Evolutionary conservation across 2,888 invertebrate species (phyloP), one percentile per base, ranked within the genome.

Genomic region (Scaptomyza cyrtandrae): DNA sequence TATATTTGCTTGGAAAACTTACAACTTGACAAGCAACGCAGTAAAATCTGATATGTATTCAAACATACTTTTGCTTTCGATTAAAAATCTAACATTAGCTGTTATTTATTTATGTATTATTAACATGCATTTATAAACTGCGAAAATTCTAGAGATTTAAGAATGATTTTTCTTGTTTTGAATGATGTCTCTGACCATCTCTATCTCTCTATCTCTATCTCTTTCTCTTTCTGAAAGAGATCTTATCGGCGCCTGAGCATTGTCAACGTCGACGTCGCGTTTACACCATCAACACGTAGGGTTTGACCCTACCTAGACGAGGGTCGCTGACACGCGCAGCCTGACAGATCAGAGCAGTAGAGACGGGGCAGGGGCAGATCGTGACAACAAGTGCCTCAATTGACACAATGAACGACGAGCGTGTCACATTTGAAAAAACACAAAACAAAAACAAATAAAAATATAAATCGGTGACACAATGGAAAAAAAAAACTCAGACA

Each of bases 271-370:
- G 41, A 50, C 66, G 78, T 50, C 61, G 68, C 82, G 44, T 78
- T 78, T 67, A 67, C 83, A 75, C 83, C 76, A 76, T 45, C 54
- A 37, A 57, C 75, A 68, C 65, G 75, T 78, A 80, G 45, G 44
- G 37, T 27, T 41, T 41, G 41, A 29, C 56, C 37, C 44, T 58
- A 27, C 58, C 60, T 75, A 79, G 80, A 59, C 56, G 61, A 78
- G 70, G 83, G 64, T 85, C 81, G 75, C 71, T 53, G 82, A 81
- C 82, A 78, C 75, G 74, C 62, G 82, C 83, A 66, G 49, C 39
- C 61, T 19, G 62, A 43, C 44, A 33, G 49, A 33, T 44, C 39
- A 14, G 14, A 53, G 16, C 16, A 29, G 16, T 45, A 45, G n/a
- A 7, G 10, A 13, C n/a, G 2, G 7, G 11, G 9, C 1, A 13